Evolutionary conservation across 2,888 invertebrate genomes (phyloP), one percentile per base, ranked within the genome.

Genomic region (Ethmia dodecea): DNA sequence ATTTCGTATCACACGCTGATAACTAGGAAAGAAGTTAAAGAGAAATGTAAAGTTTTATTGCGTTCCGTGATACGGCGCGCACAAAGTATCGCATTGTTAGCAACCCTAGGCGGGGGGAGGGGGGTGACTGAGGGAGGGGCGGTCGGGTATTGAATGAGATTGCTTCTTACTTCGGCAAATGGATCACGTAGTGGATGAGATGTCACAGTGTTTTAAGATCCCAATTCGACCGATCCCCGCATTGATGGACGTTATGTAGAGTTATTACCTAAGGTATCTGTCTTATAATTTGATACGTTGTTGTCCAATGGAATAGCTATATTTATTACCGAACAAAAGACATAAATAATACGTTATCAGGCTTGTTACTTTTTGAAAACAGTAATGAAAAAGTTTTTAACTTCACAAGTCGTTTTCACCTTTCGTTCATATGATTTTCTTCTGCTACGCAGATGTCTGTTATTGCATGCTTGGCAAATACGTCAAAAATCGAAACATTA

Each of bases 181-280:
- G 87, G 87, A 87, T 87, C 86, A 87, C 87, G 87, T 87, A 87
- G 76, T 77, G 86, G 86, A 87, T 87, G 86, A 86, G 86, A 87
- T 84, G 87, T 87, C 87, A 84, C 87, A 80, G 83, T 87, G 87
- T 87, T 87, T 87, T 86, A 86, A 86, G 81, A 80, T 81, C 79
- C 80, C 78, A 77, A 83, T 81, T 83, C 75, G 70, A 71, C 69
- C 73, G 67, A 74, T 68, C 69, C 68, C 46, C 51, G 42, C 44
- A 38, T 42, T 41, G 51, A 43, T 49, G 49, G 43, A 52, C 44
- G 60, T 60, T 65, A 58, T 56, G 63, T 58, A 62, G 58, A 61
- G 61, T 63, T 70, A 60, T 63, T 60, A 55, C 54, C 15, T 12
- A 35, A n/a, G n/a, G n/a, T n/a, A n/a, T n/a, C n/a, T n/a, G n/a